phyloP scores from a whole-genome alignment of 2,113 vertebrate genomes.

The Dasyornis broadbenti region DNA sequence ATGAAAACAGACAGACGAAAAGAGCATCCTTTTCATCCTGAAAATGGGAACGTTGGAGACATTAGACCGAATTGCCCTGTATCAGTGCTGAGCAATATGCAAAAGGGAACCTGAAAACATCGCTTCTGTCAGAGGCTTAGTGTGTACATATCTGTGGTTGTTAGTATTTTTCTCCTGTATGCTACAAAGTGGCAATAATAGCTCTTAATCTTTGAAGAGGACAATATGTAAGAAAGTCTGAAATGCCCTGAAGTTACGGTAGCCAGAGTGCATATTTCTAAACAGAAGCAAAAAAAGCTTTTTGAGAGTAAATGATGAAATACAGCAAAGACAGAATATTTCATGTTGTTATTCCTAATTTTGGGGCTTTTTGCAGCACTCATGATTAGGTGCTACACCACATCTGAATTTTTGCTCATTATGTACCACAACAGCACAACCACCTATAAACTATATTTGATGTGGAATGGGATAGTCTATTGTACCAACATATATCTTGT shows the following conservation, averaged over 20 bases:
- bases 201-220: background rate
- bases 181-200: background rate
- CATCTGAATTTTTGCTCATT: background rate
- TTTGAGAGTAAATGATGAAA: background rate
- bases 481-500: background rate
- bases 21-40: background rate
- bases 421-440: background rate
- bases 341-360: background rate
- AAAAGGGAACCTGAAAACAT: background rate
- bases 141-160: background rate
- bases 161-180: background rate
- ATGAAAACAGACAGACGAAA: background rate
- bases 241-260: background rate
- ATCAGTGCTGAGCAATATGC: background rate
- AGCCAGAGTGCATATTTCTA: background rate
- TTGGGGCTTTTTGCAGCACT: rapidly evolving
- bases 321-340: background rate
- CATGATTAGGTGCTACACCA: background rate
- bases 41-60: background rate
- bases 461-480: background rate
- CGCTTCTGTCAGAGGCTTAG: background rate
- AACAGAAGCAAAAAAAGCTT: background rate
- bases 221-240: background rate
- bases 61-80: background rate
- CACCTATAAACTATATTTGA: background rate